phyloP scores from a whole-genome alignment of 2,113 vertebrate species.

The Anhinga anhinga region DNA sequence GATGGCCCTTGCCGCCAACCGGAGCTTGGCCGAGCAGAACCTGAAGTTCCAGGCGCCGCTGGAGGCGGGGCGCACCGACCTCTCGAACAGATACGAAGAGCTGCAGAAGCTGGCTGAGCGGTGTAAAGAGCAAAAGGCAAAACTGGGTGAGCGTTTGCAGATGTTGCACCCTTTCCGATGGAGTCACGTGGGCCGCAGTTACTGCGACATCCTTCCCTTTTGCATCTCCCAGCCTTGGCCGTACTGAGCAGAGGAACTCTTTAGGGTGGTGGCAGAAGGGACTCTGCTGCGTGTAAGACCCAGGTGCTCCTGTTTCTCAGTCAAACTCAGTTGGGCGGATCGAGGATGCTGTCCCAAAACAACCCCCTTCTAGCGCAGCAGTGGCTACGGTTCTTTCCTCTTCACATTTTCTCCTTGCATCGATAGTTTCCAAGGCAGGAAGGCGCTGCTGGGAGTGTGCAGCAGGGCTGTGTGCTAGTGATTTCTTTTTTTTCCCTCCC shows the following conservation, averaged over 20 bases:
- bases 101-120: slow-evolving; percentile 77
- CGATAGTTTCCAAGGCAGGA: neutral
- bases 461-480: accelerated
- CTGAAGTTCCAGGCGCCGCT: slow-evolving; percentile 84
- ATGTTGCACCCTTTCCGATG: neutral
- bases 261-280: neutral
- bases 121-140: slow-evolving; percentile 73
- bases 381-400: neutral
- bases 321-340: too few species aligned
- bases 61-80: slow-evolving; percentile 79
- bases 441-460: accelerated
- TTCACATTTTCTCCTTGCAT: neutral
- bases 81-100: slow-evolving; percentile 83
- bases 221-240: neutral
- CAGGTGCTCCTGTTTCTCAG: accelerated
- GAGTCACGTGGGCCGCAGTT: neutral
- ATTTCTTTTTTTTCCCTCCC: neutral
- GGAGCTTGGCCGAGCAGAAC: slow-evolving; percentile 92
- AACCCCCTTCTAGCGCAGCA: neutral
- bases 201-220: neutral
- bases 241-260: neutral
- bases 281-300: neutral
- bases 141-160: slow-evolving; percentile 58
- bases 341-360: neutral
- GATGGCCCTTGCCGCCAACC: slow-evolving; percentile 91